Base-by-base conservation (phyloP, 1,140 invertebrate genomes). In the Aricia agestis region DNA sequence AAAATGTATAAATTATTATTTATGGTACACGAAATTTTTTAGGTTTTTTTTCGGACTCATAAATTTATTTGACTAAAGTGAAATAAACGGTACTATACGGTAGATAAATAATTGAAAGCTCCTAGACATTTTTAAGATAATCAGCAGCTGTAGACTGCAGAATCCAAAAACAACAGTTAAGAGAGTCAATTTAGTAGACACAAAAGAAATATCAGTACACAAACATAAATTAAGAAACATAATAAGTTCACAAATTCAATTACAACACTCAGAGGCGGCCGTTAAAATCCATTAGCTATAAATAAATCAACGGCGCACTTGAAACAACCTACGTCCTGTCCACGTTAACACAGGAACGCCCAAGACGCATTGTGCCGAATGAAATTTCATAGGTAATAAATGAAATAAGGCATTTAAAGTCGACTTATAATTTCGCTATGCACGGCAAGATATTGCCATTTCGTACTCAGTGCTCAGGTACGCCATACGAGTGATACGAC, bases 271-370 rank as follows among this genome's bases (percentile, higher is more conserved):
- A 36, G 36, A 52, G 3, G 10, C 45, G 45, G 2, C 45, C 45
- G 13, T 13, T 15, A 52, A 52, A 52, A 52, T 52, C 10, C 45
- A 52, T 52, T 52, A 52, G 45, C 45, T 15, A 52, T 52, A 52
- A 52, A 52, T 52, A 52, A 9, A 52, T 52, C 45, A 52, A 52
- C 45, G 45, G 45, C 3, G 45, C 45, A 52, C 45, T 52, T 52
- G 6, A 52, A 11, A 52, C 45, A 52, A 4, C 45, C 45, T 52
- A 52, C 45, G 45, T 52, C 45, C 45, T 52, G 36, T 72, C 73
- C 66, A 68, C 59, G 63, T 71, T 71, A 74, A 72, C 76, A 73
- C 70, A 69, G 69, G 75, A 72, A 75, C 75, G 66, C 76, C 78
- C 78, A 63, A 63, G 59, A 63, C 6, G 59, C 19, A 18, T 63